These are phyloP conservation scores for Philereme transversata DNA, from an alignment of 2,888 invertebrate genomes.

Conservation along the genomic window DNA sequence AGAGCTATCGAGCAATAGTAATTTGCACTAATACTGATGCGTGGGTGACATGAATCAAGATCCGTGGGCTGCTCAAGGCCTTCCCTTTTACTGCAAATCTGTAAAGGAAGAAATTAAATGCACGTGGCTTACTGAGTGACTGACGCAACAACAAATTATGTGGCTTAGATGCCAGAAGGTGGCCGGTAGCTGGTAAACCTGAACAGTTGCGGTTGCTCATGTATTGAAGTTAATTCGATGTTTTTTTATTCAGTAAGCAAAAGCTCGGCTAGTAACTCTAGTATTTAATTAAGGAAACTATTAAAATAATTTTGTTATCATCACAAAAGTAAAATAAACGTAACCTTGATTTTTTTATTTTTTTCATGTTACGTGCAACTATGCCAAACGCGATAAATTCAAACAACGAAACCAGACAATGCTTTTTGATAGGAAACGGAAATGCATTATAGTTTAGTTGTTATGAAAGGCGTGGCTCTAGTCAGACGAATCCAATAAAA, in stretches of 20 bases:
- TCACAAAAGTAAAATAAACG: background rate
- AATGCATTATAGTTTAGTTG: slow-evolving; percentile 30
- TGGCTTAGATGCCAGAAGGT: background rate
- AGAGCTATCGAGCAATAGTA: slow-evolving; percentile 53
- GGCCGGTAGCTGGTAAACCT: no score
- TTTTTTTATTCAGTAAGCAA: no score
- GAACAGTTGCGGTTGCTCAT: no score
- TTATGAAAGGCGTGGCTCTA: slow-evolving; percentile 26
- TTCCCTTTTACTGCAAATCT: slow-evolving; percentile 71
- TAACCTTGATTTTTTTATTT: background rate
- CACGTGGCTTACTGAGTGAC: slow-evolving; percentile 36
- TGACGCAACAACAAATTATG: slow-evolving; percentile 2
- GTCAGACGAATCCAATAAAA: slow-evolving; percentile 28
- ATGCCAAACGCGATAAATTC: background rate
- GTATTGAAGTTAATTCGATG: no score
- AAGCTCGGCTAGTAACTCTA: no score
- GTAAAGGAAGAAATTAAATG: slow-evolving; percentile 52
- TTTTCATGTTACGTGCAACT: background rate
- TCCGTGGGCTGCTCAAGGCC: slow-evolving; percentile 74
- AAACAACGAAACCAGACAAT: slow-evolving; percentile 19
- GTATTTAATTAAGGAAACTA: no score
- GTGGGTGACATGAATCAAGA: slow-evolving; percentile 75
- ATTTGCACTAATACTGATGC: slow-evolving; percentile 50
- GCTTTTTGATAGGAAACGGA: slow-evolving; percentile 30
- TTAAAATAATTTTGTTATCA: no score